Conservation (phyloP, 2,113 vertebrate species). For the Naja naja region DNA sequence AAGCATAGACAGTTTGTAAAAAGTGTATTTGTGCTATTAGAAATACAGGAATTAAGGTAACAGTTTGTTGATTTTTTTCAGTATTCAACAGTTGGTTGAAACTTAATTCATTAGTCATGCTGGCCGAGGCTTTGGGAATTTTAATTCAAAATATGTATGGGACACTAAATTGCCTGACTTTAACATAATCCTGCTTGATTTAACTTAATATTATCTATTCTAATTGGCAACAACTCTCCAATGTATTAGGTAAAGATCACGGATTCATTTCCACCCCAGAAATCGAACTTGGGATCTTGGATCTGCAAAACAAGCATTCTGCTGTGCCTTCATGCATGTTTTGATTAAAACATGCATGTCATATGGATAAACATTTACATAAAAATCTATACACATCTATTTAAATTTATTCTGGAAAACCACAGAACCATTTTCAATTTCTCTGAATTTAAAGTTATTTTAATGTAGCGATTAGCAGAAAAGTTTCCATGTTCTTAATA, state of each 20-base stretch:
- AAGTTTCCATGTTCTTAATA: background rate
- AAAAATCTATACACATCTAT: background rate
- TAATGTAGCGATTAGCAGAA: background rate
- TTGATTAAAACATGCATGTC: background rate
- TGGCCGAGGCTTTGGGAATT: background rate
- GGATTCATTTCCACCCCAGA: no score
- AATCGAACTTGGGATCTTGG: background rate
- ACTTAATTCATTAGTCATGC: background rate
- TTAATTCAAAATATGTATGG: background rate
- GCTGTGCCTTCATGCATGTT: background rate
- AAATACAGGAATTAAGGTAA: background rate
- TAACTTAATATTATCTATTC: background rate
- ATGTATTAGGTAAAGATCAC: background rate
- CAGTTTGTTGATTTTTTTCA: background rate
- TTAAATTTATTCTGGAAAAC: background rate
- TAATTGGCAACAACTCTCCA: background rate
- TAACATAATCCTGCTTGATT: background rate
- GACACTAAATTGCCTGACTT: background rate
- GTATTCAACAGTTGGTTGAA: background rate
- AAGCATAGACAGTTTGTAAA: background rate
- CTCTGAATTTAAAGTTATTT: background rate
- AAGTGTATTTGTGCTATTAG: background rate
- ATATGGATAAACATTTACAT: background rate
- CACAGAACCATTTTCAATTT: background rate
- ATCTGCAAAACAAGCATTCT: background rate